Evolutionary conservation across 2,797 vertebrate genomes (phyloP), one percentile per base, ranked within the genome.

Genomic region (Microctenopoma steveboyesi): DNA sequence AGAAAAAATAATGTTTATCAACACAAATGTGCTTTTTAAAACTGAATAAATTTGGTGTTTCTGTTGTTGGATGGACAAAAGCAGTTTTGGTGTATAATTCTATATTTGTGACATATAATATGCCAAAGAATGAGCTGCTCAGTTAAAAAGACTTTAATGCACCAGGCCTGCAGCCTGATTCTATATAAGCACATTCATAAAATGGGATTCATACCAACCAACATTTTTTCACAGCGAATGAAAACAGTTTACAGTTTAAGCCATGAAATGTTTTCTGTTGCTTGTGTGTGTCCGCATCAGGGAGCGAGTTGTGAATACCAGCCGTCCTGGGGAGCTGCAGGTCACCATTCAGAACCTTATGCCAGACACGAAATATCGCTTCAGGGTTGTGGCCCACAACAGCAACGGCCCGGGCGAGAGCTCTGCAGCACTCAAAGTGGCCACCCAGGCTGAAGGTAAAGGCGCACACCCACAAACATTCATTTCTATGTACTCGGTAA

Each of bases 291-390:
- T 46, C 11, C 55, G n/a, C 64, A 39, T 72, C 89, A 99, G 98
- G 91, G 98, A 98, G 83, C 95, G 98, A 13, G 92, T 96, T 9
- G 93, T 98, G 83, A 99, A 98, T 43, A 97, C 96, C 37, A 99
- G 94, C 81, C 95, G 88, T 42, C 93, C 96, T 1, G 97, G 96
- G 37, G 97, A 99, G 90, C 96, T 96, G 49, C 97, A 98, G 78
- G 97, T 98, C 82, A 97, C 94, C 79, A 95, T 99, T 88, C 96
- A 97, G 83, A 97, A 95, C 87, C 95, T 99, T 63, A 95, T 97
- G 95, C 98, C 98, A 28, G 98, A 98, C 69, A 95, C 95, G 16
- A 96, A 97, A 75, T 96, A 99, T 64, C 86, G 92, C 83, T 99
- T 99, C 73, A 93, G 96, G 66, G 98, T 99, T 2, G 92, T 95